These are phyloP conservation scores for Apus apus DNA, from an alignment of 2,113 vertebrate species.

Conservation along the genomic window DNA sequence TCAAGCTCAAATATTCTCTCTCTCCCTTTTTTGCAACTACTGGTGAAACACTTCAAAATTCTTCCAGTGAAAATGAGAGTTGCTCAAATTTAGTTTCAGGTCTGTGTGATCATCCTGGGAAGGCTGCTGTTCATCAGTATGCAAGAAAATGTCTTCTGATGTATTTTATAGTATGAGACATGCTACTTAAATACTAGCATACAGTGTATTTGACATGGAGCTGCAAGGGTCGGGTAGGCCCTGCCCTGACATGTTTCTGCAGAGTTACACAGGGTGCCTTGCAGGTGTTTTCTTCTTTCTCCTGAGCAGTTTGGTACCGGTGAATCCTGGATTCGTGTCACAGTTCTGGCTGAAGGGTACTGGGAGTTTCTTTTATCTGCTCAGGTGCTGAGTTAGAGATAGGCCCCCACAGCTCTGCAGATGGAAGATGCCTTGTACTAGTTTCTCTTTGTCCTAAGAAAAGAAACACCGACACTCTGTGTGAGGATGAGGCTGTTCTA, in stretches of 20 bases:
- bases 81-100: neutral
- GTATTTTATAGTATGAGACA: neutral
- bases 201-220: neutral
- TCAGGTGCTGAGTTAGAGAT: neutral
- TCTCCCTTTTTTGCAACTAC: neutral
- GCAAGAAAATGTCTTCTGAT: neutral
- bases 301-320: neutral
- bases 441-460: neutral
- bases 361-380: neutral
- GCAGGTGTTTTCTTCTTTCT: neutral
- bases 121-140: neutral
- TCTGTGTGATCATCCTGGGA: neutral
- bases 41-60: neutral
- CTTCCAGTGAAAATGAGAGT: neutral
- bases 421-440: neutral
- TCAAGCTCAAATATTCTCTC: neutral
- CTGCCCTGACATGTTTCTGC: neutral
- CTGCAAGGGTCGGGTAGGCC: neutral
- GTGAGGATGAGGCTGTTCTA: neutral
- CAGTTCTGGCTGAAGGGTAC: neutral
- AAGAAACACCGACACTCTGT: neutral
- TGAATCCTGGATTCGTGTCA: neutral
- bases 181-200: neutral
- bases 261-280: neutral
- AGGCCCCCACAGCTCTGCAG: neutral